Base-by-base conservation (phyloP, 37 sponge, comb jelly and placozoan genomes). In the Beroe ovata region DNA sequence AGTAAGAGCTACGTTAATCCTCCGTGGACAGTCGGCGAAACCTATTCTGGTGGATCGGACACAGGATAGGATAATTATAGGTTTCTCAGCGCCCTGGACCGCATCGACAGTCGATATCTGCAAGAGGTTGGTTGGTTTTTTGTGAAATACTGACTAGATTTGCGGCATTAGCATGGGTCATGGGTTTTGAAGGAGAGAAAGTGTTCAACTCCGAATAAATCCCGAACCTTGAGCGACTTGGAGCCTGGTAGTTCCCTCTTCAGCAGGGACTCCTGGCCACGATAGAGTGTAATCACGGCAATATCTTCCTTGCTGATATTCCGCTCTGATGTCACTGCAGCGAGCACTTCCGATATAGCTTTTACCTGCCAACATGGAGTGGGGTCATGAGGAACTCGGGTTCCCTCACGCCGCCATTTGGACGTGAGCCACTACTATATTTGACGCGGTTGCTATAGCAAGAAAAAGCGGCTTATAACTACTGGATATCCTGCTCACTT, bases 61-160 rank as follows among this genome's bases (percentile, higher is more conserved):
- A 77, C 84, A 77, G 28, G 54, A 42, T 28, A 77, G 23, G 28
- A 77, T 39, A 77, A 77, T 23, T 14, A 77, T 54, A 40, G 36
- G 26, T 42, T 42, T 77, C 84, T 77, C 84, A 21, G 84, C 84
- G 0, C 84, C 84, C 28, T 77, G 84, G 14, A 77, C 84, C n/a
- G 84, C 84, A 25, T 77, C 84, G 18, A 77, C 84, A 6, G 84
- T 77, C 36, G 84, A 77, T 40, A 77, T 77, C 84, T 77, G n/a
- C n/a, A n/a, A n/a, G n/a, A n/a, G n/a, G n/a, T n/a, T n/a, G n/a
- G n/a, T n/a, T n/a, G n/a, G n/a, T n/a, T n/a, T n/a, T n/a, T n/a
- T n/a, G n/a, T n/a, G n/a, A n/a, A n/a, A n/a, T n/a, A n/a, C n/a
- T n/a, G n/a, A n/a, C n/a, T n/a, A n/a, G n/a, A n/a, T n/a, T n/a